These are phyloP conservation scores for Spisula solida DNA, from an alignment of 2,888 invertebrate species.

Conservation along the genomic window DNA sequence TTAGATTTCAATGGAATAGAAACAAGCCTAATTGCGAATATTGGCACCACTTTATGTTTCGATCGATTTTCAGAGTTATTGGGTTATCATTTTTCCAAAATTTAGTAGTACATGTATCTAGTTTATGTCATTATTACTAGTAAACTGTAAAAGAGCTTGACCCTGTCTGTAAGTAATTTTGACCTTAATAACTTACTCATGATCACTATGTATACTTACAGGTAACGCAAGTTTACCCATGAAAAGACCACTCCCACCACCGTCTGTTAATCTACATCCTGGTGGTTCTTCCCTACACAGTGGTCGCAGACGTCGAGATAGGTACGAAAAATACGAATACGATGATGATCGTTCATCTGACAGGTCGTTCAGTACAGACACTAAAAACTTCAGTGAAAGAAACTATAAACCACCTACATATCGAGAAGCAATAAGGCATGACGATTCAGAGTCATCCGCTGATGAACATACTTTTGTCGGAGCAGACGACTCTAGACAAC, in stretches of 20 bases:
- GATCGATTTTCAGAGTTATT: no score
- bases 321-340: slow-evolving; percentile 41
- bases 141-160: no score
- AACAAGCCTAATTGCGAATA: no score
- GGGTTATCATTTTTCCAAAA: no score
- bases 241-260: slow-evolving; percentile 57
- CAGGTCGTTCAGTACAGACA: slow-evolving; percentile 53
- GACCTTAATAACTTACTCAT: no score
- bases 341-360: slow-evolving; percentile 62
- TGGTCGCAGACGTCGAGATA: slow-evolving; percentile 49
- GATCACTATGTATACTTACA: slow-evolving; percentile 37
- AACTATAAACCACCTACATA: slow-evolving; percentile 69
- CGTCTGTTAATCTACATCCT: slow-evolving; percentile 42
- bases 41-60: no score
- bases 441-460: slow-evolving; percentile 65
- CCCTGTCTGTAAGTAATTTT: no score
- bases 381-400: slow-evolving; percentile 50
- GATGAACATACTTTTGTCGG: slow-evolving; percentile 73
- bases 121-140: no score
- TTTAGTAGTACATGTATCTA: no score
- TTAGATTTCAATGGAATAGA: no score
- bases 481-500: slow-evolving; percentile 78
- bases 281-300: slow-evolving; percentile 46
- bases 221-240: slow-evolving; percentile 66
- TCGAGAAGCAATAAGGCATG: slow-evolving; percentile 62